Conservation (phyloP, 2,113 vertebrate genomes). For the Steatornis caripensis region DNA sequence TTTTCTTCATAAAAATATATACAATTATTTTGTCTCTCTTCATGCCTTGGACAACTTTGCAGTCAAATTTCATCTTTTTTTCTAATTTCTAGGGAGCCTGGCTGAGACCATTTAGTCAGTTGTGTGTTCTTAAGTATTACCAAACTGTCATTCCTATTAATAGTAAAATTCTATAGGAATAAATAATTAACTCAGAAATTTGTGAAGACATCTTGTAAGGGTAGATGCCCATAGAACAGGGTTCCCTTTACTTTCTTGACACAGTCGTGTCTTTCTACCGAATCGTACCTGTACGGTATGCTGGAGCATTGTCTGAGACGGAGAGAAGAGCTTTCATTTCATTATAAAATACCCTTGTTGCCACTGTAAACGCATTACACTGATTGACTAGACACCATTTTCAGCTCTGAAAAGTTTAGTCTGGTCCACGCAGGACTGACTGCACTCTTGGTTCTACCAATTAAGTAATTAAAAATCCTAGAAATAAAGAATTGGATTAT, state of each 20-base stretch:
- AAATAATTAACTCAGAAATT: not conserved
- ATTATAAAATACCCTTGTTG: not conserved
- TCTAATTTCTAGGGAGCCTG: not conserved
- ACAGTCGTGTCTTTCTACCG: not conserved
- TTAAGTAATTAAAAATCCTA: not conserved
- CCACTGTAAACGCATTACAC: not conserved
- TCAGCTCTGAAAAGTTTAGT: not conserved
- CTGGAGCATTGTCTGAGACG: not conserved
- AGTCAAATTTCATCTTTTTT: not conserved
- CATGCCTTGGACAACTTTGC: not conserved
- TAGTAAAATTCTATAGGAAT: not conserved
- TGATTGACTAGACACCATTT: not conserved
- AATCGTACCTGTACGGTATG: not conserved
- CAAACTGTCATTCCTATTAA: not conserved
- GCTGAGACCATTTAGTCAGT: not conserved
- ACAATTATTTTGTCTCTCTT: not conserved
- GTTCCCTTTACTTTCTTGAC: not conserved
- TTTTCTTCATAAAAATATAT: not conserved
- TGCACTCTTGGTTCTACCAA: not conserved
- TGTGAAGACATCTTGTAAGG: not conserved
- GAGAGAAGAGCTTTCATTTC: not conserved
- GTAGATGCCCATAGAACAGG: not conserved
- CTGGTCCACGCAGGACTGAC: not conserved
- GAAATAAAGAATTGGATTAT: not conserved
- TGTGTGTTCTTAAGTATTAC: not conserved